These are phyloP conservation scores for Phrynocephalus forsythii DNA, from an alignment of 2,797 vertebrate species.

Conservation along the genomic window DNA sequence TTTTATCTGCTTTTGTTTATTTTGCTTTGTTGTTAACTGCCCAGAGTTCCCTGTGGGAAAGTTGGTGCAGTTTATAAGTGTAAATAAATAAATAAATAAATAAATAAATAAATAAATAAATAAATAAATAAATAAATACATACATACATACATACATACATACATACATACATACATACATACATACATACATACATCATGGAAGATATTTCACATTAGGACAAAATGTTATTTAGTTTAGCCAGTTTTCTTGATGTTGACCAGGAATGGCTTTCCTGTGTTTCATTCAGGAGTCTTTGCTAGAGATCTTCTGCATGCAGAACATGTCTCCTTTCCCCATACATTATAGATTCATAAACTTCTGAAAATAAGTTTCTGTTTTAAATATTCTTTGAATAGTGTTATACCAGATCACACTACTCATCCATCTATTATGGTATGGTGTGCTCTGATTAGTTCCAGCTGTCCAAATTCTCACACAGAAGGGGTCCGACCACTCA, in stretches of 20 bases:
- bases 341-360: not conserved
- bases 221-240: not conserved
- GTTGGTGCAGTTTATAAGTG: too few relatives aligned
- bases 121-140: too few relatives aligned
- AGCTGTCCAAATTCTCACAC: not conserved
- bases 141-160: too few relatives aligned
- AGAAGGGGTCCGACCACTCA: not conserved
- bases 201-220: not conserved
- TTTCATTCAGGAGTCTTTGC: not conserved
- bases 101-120: too few relatives aligned
- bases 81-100: too few relatives aligned
- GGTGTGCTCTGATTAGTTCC: not conserved
- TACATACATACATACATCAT: too few relatives aligned
- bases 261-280: not conserved
- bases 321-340: not conserved
- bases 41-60: too few relatives aligned
- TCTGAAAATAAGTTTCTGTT: not conserved
- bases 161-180: too few relatives aligned
- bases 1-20: not conserved
- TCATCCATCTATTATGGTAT: not conserved
- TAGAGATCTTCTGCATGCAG: not conserved
- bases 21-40: not conserved
- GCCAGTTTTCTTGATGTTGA: not conserved
- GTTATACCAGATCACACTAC: not conserved
- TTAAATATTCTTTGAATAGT: not conserved